Base-by-base conservation (phyloP, 2,797 vertebrate species). In the Dipus sagitta region DNA sequence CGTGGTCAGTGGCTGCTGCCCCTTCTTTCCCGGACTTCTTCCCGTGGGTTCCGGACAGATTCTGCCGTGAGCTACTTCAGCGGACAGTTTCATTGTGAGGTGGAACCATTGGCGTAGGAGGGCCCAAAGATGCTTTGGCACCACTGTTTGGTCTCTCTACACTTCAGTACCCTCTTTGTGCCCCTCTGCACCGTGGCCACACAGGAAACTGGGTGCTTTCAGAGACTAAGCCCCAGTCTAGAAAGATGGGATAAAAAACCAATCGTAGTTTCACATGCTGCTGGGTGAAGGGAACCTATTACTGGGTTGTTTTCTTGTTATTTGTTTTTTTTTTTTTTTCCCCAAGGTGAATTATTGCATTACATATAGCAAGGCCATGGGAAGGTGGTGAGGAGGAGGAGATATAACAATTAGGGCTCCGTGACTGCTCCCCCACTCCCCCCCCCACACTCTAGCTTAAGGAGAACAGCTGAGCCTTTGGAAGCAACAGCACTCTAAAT, bases 401-500 rank as follows among this genome's bases (percentile, higher is more conserved):
- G 34, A 52, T 1, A 2, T 32, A 34, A 60, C 38, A 24, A 28
- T 18, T 6, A n/a, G 34, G 23, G 58, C 64, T 74, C 21, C 7
- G 24, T 18, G 76, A 6, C 21, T 17, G 47, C 52, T 20, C 52
- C 42, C 8, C 58, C 20, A 26, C 34, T 13, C 32, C 23, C 52
- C 42, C 8, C 58, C 20, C 30, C 34, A 13, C 32, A 32, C 38
- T 38, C 38, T 38, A 68, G 78, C 71, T 11, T 11, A 17, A 1
- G 84, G 81, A 95, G 54, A 93, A 79, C 93, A 93, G 93, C 94
- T 95, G 88, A 95, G 90, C 68, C 54, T 85, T 60, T 60, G 89
- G 79, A 87, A 92, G 74, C 15, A 83, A 47, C 85, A 58, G 28
- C 1, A n/a, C 94, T 86, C 82, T 80, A 95, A 96, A 96, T 71